Evolutionary conservation across 2,113 vertebrate species (phyloP).

Genomic region (Acrocephalus arundinaceus): DNA sequence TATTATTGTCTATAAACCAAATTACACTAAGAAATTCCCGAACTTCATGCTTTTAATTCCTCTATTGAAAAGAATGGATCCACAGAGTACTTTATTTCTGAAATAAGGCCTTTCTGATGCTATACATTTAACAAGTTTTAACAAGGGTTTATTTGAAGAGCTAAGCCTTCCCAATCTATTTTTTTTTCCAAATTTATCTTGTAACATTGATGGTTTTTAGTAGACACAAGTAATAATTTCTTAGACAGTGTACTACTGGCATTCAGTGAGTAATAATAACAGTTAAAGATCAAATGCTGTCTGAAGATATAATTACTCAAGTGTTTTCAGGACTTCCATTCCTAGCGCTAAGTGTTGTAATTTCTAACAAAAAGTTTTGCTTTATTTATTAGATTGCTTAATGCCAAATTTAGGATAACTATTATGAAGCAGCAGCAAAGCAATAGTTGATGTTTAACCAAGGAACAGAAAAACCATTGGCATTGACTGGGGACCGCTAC

Average conservation of each 20-base stretch:
- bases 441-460: not conserved
- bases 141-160: not conserved
- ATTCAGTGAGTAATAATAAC: not conserved
- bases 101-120: not conserved
- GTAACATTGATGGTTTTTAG: not conserved
- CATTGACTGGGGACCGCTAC: rapidly evolving
- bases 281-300: not conserved
- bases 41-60: not conserved
- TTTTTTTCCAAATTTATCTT: not conserved
- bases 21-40: not conserved
- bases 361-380: not conserved
- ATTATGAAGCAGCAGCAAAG: not conserved
- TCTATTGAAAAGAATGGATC: not conserved
- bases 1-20: not conserved
- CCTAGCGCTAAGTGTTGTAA: not conserved
- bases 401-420: not conserved
- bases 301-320: not conserved
- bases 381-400: not conserved
- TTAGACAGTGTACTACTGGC: rapidly evolving
- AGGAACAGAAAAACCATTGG: not conserved
- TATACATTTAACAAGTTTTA: not conserved
- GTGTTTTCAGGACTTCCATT: not conserved
- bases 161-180: not conserved
- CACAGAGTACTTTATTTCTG: not conserved
- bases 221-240: not conserved